A percentile compares a stretch with the other conserved stretches of the same genome.
phyloP scores from a whole-genome alignment of 2,888 invertebrate species.

The Ichneumoninae sp. region DNA sequence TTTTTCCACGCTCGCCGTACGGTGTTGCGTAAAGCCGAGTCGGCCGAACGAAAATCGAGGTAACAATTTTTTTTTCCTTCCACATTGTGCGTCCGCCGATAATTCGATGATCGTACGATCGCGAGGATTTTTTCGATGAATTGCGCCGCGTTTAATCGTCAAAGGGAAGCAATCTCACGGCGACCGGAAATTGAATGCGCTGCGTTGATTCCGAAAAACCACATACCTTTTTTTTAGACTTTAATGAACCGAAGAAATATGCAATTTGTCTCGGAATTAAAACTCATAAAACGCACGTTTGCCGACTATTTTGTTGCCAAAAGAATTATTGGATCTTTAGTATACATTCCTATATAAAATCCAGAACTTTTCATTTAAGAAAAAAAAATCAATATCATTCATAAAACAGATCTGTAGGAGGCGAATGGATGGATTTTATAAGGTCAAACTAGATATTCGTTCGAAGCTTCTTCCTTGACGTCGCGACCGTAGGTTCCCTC shows the following conservation, averaged over 20 bases:
- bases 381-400: not conserved
- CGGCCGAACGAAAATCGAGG: conserved; percentile 32
- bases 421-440: not conserved
- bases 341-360: no score
- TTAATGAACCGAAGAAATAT: no score
- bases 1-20: conserved; percentile 14
- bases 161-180: not conserved
- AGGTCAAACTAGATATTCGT: not conserved
- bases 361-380: not conserved
- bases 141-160: not conserved
- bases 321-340: no score
- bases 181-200: not conserved
- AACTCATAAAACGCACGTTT: no score
- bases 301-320: no score
- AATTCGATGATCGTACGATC: conserved; percentile 1
- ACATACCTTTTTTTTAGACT: no score
- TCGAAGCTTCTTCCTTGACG: not conserved
- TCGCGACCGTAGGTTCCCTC: not conserved
- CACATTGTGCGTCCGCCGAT: conserved; percentile 16
- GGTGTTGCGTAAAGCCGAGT: conserved; percentile 44
- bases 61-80: conserved; percentile 16
- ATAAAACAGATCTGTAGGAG: not conserved
- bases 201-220: not conserved
- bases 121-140: not conserved
- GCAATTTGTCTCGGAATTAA: no score